A percentile compares a stretch with the other conserved stretches of the same genome.
These are phyloP conservation scores for Pelobates fuscus DNA, from an alignment of 2,113 vertebrate genomes.

Conservation along the genomic window DNA sequence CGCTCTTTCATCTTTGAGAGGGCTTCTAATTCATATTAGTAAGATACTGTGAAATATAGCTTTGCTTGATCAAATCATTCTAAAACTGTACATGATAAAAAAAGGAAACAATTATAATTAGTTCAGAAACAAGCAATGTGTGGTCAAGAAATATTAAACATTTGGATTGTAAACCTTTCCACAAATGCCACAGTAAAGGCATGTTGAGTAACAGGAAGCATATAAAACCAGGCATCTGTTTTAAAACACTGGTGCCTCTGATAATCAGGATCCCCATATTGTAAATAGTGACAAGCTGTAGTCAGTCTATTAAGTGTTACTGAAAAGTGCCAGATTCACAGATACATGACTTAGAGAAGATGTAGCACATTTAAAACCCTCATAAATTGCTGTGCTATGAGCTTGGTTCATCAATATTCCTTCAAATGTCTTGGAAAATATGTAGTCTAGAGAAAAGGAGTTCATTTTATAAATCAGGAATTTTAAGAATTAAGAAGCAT, in stretches of 20 bases:
- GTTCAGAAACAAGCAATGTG: too few species aligned
- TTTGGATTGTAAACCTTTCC: constrained; percentile 7
- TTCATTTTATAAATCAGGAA: too few species aligned
- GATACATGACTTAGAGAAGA: constrained; percentile 19
- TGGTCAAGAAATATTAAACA: too few species aligned
- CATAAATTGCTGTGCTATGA: not conserved
- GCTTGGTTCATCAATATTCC: not conserved
- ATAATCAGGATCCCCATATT: constrained; percentile 28
- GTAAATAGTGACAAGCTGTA: constrained; percentile 30
- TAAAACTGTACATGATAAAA: too few species aligned
- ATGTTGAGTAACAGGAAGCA: constrained; percentile 25
- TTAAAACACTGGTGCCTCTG: constrained; percentile 8
- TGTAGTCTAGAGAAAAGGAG: too few species aligned
- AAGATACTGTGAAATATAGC: too few species aligned
- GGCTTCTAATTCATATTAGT: too few species aligned
- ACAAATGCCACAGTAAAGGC: constrained; percentile 23
- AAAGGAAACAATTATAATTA: too few species aligned
- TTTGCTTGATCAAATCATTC: too few species aligned
- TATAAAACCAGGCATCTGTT: constrained; percentile 44
- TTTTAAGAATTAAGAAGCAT: too few species aligned
- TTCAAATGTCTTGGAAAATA: not conserved
- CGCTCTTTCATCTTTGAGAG: too few species aligned
- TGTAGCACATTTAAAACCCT: not conserved
- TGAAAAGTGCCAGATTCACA: constrained; percentile 44
- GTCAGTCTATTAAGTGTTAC: constrained; percentile 38